Conservation (phyloP, 2,888 invertebrate genomes). For the Julus scanicus region DNA sequence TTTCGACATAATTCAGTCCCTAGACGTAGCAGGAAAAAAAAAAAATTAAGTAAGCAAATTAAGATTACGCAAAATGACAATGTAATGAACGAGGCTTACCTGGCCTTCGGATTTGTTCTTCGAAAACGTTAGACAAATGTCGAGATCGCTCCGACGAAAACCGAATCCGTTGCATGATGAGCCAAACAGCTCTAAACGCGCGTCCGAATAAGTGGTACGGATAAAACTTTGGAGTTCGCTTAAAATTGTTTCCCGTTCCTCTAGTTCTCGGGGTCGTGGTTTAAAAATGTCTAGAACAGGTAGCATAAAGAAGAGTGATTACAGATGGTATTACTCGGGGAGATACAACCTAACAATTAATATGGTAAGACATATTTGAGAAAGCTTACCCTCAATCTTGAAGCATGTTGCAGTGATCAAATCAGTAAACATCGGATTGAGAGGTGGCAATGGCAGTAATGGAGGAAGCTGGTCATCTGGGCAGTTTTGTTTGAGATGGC, state of each 20-base stretch:
- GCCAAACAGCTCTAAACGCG: conserved; percentile 70
- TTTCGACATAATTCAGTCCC: conserved; percentile 61
- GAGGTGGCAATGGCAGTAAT: conserved; percentile 65
- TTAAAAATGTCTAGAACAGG: background rate
- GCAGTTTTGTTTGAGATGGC: conserved; percentile 68
- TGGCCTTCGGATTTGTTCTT: conserved; percentile 65
- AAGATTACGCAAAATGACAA: background rate
- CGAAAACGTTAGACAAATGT: conserved; percentile 71
- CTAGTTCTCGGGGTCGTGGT: conserved; percentile 57
- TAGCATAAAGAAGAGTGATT: background rate
- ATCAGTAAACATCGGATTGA: conserved; percentile 63
- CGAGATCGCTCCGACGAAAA: conserved; percentile 70
- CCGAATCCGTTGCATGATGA: conserved; percentile 73
- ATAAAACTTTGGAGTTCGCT: conserved; percentile 65
- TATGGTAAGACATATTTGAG: background rate
- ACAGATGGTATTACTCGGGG: background rate
- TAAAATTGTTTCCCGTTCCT: conserved; percentile 63
- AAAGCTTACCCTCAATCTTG: conserved; percentile 63
- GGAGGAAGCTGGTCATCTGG: conserved; percentile 69
- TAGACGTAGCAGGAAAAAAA: conserved; percentile 61
- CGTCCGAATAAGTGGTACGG: conserved; percentile 64
- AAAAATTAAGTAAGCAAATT: too few species aligned
- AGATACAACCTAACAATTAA: background rate
- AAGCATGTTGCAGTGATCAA: conserved; percentile 64
- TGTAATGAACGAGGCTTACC: conserved; percentile 52